Conservation (phyloP, 1,140 invertebrate genomes). For the Calycopis cecrops region DNA sequence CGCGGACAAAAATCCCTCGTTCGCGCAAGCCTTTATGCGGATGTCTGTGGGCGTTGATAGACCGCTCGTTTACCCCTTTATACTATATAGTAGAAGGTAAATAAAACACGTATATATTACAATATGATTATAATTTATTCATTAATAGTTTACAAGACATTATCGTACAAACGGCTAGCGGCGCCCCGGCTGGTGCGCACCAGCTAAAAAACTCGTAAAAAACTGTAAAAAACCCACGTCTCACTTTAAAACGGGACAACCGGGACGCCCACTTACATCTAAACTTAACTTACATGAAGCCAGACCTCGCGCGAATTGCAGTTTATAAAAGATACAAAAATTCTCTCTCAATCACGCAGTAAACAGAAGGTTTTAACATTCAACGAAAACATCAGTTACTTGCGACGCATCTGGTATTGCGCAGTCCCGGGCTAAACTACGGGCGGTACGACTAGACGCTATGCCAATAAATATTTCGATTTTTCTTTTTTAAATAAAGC, state of each 20-base stretch:
- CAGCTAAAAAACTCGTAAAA: slow-evolving; percentile 31
- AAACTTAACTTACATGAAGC: slow-evolving; percentile 25
- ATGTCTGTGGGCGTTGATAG: no score
- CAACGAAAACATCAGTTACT: not conserved
- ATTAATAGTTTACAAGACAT: slow-evolving; percentile 73
- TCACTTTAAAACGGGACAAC: slow-evolving; percentile 42
- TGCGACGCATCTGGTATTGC: slow-evolving; percentile 45
- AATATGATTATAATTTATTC: slow-evolving; percentile 74
- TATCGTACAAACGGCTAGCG: slow-evolving; percentile 37
- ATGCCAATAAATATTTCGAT: slow-evolving; percentile 52
- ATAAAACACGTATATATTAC: slow-evolving; percentile 48
- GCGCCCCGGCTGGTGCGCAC: not conserved
- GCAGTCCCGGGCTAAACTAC: slow-evolving; percentile 35
- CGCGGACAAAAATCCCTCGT: no score
- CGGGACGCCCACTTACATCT: slow-evolving; percentile 39
- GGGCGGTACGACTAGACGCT: slow-evolving; percentile 53
- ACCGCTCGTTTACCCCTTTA: no score
- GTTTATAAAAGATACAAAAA: not conserved
- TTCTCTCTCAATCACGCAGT: no score
- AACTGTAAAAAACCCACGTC: slow-evolving; percentile 34
- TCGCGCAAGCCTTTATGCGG: no score
- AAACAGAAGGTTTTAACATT: no score
- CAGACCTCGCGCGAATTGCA: slow-evolving; percentile 28
- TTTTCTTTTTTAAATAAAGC: slow-evolving; percentile 20
- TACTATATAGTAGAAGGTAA: no score